Conservation (phyloP, 2,797 vertebrate species). For the Urophycis tenuis region DNA sequence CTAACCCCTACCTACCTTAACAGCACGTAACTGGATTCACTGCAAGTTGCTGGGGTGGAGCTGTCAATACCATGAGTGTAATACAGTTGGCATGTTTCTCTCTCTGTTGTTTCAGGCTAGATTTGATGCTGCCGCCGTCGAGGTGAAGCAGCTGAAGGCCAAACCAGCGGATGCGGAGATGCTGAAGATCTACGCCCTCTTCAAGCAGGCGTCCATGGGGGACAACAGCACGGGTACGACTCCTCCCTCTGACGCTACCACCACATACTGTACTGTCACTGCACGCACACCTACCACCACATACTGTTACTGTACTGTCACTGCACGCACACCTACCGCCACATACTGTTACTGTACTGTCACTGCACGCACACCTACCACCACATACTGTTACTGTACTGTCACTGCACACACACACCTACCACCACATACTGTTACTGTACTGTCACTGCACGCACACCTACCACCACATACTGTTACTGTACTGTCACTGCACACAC, state of each 20-base stretch:
- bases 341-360: too few relatives aligned
- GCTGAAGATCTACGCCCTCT: constrained; percentile 83
- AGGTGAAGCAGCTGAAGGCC: constrained; percentile 81
- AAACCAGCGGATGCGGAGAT: constrained; percentile 81
- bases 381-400: too few relatives aligned
- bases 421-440: too few relatives aligned
- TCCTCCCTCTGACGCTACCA: not conserved
- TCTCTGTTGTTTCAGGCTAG: constrained; percentile 62
- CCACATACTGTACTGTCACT: not conserved
- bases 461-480: too few relatives aligned
- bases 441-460: too few relatives aligned
- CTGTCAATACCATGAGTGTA: not conserved
- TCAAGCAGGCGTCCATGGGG: constrained; percentile 85
- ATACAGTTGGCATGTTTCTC: not conserved
- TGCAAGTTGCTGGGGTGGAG: not conserved
- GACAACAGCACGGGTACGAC: constrained; percentile 81
- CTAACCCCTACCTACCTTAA: not conserved
- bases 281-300: too few relatives aligned
- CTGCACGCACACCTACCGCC: too few relatives aligned
- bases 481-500: too few relatives aligned
- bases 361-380: too few relatives aligned
- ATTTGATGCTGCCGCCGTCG: constrained; percentile 83
- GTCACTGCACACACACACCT: too few relatives aligned
- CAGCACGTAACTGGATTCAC: not conserved
- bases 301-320: too few relatives aligned